These are phyloP conservation scores for Drosophila pectinifera DNA, from an alignment of 1,140 invertebrate genomes.

Conservation along the genomic window DNA sequence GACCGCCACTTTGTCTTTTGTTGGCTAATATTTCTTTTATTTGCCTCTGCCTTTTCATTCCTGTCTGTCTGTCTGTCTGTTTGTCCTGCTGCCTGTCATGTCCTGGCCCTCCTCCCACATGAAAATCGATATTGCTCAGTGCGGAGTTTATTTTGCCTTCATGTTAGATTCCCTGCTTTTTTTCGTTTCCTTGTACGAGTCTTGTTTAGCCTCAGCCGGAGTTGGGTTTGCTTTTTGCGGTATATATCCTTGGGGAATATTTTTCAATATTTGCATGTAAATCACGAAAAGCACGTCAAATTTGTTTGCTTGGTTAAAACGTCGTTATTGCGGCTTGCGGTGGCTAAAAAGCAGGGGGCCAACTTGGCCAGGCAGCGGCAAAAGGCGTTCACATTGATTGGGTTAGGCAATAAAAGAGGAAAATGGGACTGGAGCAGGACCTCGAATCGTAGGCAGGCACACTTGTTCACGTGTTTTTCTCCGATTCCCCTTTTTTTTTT, in stretches of 20 bases:
- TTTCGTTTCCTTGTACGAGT: slow-evolving; percentile 40
- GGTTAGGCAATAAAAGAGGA: slow-evolving; percentile 75
- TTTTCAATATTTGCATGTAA: slow-evolving; percentile 85
- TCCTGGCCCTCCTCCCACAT: slow-evolving; percentile 52
- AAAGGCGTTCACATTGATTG: slow-evolving; percentile 76
- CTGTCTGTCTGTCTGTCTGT: slow-evolving; percentile 25
- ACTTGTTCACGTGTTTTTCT: slow-evolving; percentile 44
- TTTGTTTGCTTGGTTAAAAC: slow-evolving; percentile 83
- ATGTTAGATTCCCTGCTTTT: slow-evolving; percentile 21
- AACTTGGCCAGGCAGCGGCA: slow-evolving; percentile 19
- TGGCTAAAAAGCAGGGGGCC: slow-evolving; percentile 10
- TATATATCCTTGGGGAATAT: slow-evolving; percentile 83
- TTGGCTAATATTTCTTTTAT: slow-evolving; percentile 82
- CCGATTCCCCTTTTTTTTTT: neutral
- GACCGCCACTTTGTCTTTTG: slow-evolving; percentile 78
- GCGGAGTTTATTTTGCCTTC: slow-evolving; percentile 51
- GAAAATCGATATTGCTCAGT: slow-evolving; percentile 79
- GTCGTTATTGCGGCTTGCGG: slow-evolving; percentile 75
- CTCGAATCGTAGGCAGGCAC: slow-evolving; percentile 26
- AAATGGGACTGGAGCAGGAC: slow-evolving; percentile 18
- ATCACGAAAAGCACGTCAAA: slow-evolving; percentile 85
- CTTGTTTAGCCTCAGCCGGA: slow-evolving; percentile 55
- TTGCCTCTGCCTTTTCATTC: slow-evolving; percentile 58
- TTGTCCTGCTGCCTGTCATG: slow-evolving; percentile 38
- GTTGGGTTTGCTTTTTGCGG: slow-evolving; percentile 73